These are phyloP conservation scores for Brachyopa scutellaris DNA, from an alignment of 2,888 invertebrate genomes.

Conservation along the genomic window DNA sequence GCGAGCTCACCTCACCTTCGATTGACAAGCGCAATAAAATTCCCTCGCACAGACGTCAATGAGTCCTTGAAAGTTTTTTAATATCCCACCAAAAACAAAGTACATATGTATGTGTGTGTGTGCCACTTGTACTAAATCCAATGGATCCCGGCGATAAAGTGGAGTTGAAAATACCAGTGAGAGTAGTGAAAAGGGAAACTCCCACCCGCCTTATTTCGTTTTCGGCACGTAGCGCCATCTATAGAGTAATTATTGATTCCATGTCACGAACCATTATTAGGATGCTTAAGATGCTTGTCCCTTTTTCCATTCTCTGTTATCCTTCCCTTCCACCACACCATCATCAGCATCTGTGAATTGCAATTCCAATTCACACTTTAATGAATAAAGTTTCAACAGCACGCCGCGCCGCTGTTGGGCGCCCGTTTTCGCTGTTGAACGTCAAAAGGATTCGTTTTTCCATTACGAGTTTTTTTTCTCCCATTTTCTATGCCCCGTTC, in stretches of 20 bases:
- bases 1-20: slow-evolving; percentile 13
- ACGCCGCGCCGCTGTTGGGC: not conserved
- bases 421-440: not conserved
- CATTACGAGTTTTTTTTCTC: slow-evolving; percentile 13
- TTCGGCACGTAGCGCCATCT: slow-evolving; percentile 65
- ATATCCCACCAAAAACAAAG: slow-evolving; percentile 46
- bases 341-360: slow-evolving; percentile 45
- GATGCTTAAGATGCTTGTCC: slow-evolving; percentile 39
- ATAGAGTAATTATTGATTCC: slow-evolving; percentile 65
- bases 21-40: slow-evolving; percentile 63
- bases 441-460: slow-evolving; percentile 49
- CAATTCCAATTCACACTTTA: slow-evolving; percentile 68
- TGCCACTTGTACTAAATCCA: slow-evolving; percentile 8
- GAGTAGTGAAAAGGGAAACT: no score
- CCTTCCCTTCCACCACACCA: no score
- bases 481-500: slow-evolving; percentile 2
- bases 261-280: slow-evolving; percentile 69
- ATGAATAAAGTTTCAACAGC: slow-evolving; percentile 71
- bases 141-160: not conserved
- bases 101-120: not conserved
- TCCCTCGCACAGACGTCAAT: slow-evolving; percentile 52
- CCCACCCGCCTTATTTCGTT: not conserved
- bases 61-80: slow-evolving; percentile 70
- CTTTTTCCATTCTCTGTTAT: not conserved
- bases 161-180: no score